A percentile compares a stretch with the other conserved stretches of the same genome.
Evolutionary conservation across 1,140 invertebrate genomes (phyloP).

Genomic region (Agraylea sexmaculata): DNA sequence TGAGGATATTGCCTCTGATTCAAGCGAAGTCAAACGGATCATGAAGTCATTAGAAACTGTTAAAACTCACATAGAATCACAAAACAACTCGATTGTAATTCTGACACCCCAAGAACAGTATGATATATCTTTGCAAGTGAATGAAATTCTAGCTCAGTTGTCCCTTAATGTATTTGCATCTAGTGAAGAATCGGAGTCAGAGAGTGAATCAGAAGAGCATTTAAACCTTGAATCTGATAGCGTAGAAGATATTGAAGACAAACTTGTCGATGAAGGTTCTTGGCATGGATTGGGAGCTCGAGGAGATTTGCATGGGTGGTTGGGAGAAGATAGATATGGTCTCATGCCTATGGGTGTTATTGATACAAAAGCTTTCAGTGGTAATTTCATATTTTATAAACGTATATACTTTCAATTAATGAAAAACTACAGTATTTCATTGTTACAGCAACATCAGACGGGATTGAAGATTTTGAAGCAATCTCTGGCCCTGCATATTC

Average conservation of each 20-base stretch:
- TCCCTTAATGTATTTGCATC: constrained; percentile 13
- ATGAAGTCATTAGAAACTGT: constrained; percentile 19
- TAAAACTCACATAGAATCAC: constrained; percentile 18
- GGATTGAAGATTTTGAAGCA: constrained; percentile 27
- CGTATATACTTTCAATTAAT: background rate
- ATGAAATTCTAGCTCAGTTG: constrained; percentile 17
- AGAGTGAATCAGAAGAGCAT: constrained; percentile 19
- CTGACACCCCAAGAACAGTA: constrained; percentile 18
- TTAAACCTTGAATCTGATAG: constrained; percentile 20
- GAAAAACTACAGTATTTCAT: constrained; percentile 3
- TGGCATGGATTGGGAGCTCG: constrained; percentile 30
- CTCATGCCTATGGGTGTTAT: constrained; percentile 31
- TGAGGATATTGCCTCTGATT: constrained; percentile 19
- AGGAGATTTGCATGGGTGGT: constrained; percentile 27
- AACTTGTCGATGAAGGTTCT: constrained; percentile 24
- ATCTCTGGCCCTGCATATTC: constrained; percentile 34
- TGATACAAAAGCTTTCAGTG: constrained; percentile 33
- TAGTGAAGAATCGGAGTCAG: constrained; percentile 10
- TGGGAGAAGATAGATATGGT: constrained; percentile 21
- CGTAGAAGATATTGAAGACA: constrained; percentile 24
- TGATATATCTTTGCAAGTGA: constrained; percentile 17
- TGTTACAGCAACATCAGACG: constrained; percentile 15
- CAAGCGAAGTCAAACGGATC: constrained; percentile 17
- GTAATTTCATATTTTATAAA: constrained; percentile 22
- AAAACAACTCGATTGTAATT: constrained; percentile 16